Percentiles rank a stretch among this genome's conserved stretches.
Evolutionary conservation across 1,140 invertebrate species (phyloP).

Genomic region (Cecropterus lyciades): DNA sequence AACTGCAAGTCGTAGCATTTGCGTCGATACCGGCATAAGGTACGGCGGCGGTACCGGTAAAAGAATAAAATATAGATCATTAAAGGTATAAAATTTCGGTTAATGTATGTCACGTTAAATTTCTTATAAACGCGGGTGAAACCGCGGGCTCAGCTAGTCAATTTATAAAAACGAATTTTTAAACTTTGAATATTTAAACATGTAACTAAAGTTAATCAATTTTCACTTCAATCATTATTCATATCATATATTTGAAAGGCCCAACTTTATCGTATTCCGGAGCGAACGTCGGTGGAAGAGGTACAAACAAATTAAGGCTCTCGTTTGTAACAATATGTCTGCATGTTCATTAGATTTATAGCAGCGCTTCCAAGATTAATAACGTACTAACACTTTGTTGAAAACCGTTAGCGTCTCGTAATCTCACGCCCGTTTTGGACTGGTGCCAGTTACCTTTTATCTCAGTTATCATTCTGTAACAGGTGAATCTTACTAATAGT

Average conservation of each 20-base stretch:
- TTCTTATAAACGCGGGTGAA: no score
- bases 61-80: no score
- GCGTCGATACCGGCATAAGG: no score
- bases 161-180: no score
- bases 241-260: background rate
- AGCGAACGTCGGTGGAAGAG: background rate
- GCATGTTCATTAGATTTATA: constrained; percentile 28
- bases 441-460: constrained; percentile 20
- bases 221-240: background rate
- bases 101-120: no score
- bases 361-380: constrained; percentile 26
- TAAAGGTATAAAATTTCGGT: no score
- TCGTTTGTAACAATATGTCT: constrained; percentile 17
- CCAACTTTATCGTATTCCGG: background rate
- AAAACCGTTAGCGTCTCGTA: constrained; percentile 15
- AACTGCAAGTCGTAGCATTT: no score
- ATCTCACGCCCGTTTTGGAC: constrained; percentile 21
- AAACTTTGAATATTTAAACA: no score
- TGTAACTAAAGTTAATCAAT: no score
- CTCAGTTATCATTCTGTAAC: constrained; percentile 11
- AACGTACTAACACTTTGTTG: constrained; percentile 27
- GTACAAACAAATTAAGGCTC: constrained; percentile 13
- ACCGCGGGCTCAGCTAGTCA: no score
- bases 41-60: no score
- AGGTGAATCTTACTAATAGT: constrained; percentile 9